These are phyloP conservation scores for Oryzias javanicus DNA, from an alignment of 2,113 vertebrate species.

Conservation along the genomic window DNA sequence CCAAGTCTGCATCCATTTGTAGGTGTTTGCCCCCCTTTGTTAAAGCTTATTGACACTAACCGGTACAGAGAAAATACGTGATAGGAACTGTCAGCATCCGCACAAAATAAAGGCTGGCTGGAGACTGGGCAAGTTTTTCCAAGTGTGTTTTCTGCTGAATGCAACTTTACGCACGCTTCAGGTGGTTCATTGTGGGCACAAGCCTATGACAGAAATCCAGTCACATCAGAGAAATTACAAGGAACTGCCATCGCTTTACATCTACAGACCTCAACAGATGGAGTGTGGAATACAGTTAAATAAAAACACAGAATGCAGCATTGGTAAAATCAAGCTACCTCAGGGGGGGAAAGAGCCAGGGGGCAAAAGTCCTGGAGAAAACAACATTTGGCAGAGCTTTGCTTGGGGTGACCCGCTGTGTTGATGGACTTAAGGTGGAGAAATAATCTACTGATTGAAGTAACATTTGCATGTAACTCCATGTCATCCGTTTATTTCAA, in stretches of 20 bases:
- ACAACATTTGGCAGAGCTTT: constrained; percentile 59
- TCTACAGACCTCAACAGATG: constrained; percentile 67
- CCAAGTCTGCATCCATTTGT: constrained; percentile 50
- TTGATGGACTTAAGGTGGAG: constrained; percentile 59
- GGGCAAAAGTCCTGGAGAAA: constrained; percentile 27
- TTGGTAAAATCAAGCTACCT: constrained; percentile 26
- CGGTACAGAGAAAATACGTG: constrained; percentile 48
- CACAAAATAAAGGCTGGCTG: constrained; percentile 48
- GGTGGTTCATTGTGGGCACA: constrained; percentile 32
- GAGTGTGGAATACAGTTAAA: constrained; percentile 53
- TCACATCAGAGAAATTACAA: constrained; percentile 59
- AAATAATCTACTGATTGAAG: constrained; percentile 57
- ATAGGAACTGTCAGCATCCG: constrained; percentile 59
- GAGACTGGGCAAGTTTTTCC: constrained; percentile 29
- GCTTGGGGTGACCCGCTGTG: constrained; percentile 3
- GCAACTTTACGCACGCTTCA: constrained; percentile 40
- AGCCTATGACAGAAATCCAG: constrained; percentile 46
- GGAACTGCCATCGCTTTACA: constrained; percentile 76
- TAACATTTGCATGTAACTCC: constrained; percentile 43
- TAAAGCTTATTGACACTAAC: constrained; percentile 50
- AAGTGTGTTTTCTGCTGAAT: constrained; percentile 15
- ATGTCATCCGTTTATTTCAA: constrained; percentile 55
- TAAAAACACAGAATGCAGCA: constrained; percentile 36
- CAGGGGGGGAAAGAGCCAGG: neutral
- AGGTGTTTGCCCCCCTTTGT: constrained; percentile 49